Base-by-base conservation (phyloP, 2,797 vertebrate genomes). In the Clarias platycephalus region DNA sequence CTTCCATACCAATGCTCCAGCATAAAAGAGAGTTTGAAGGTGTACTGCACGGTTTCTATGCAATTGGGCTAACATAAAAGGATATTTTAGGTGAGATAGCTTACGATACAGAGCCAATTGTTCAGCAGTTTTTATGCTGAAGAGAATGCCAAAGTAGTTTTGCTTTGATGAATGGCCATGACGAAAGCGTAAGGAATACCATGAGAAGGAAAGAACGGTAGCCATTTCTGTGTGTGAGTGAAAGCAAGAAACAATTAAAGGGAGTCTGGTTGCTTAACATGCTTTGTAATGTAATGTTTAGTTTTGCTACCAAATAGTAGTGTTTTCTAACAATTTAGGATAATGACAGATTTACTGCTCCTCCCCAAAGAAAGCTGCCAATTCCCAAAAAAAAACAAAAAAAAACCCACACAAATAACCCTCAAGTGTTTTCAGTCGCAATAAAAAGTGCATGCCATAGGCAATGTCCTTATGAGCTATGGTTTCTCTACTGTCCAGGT, bases 1-100 rank as follows among this genome's bases (percentile, higher is more conserved):
- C 87, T 93, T 94, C 92, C 92, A 88, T 91, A 87, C 81, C 88
- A 90, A 90, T 91, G 91, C 93, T 87, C 91, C 83, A 90, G 81
- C 88, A 94, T 92, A 94, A 94, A 91, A 91, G 88, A 82, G 49
- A 67, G 71, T 67, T 87, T 89, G 74, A 84, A 85, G 82, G 76
- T 85, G 80, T 81, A 78, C 76, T 55, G 67, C 49, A 77, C 79
- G 71, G 77, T 78, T 83, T 86, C 80, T 80, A 79, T 85, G 83
- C 87, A 79, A 87, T 60, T 84, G 82, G 84, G 64, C 58, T 82
- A 71, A 75, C 80, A 86, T 68, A 87, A 85, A 84, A 80, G 79
- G 57, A 82, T 62, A 85, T 80, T 88, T 58, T 62, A 86, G 83
- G 83, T 88, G 83, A 82, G 78, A 86, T 63, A 88, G 85, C 87